Evolutionary conservation across 2,797 vertebrate species (phyloP), one percentile per base, ranked within the genome.

Genomic region (Craterocephalus amniculus): DNA sequence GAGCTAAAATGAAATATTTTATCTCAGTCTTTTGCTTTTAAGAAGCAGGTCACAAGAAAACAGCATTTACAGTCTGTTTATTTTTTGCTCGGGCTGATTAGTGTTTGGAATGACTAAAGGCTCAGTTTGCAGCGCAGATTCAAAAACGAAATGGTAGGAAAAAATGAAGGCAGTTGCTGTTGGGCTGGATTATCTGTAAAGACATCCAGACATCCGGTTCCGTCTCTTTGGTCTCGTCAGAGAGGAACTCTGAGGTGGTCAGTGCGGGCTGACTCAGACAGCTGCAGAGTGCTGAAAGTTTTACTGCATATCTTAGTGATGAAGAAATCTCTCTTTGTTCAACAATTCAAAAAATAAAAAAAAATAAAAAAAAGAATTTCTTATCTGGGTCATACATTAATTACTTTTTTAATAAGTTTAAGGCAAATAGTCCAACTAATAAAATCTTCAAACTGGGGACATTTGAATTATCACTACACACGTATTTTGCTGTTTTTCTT

Each of bases 131-230:
- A 56, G 58, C 51, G 51, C 68, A 78, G 72, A 84, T 76, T n/a
- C 9, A 4, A 48, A 45, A 22, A 48, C 4, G 7, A 45, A 31
- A 13, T 14, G 9, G 32, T 4, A 48, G 18, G 49, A 57, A 80
- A 64, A 26, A 2, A 32, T 57, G 43, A 56, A 78, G 56, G 74
- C 27, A 54, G 58, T 52, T 62, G 45, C 27, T 31, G 40, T 63
- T 67, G 58, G 80, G 59, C 40, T 70, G 67, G 62, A 80, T 73
- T 74, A 68, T 79, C 66, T 67, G 73, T 80, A 76, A 90, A 91
- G 74, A 84, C 79, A 87, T 76, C 79, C 88, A 88, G 81, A 88
- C 87, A 83, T 87, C 85, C 86, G 88, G 86, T 59, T 74, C 69
- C 58, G 78, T 83, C 72, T 84, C 69, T 69, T 75, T 59, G 79